Evolutionary conservation across 2,797 vertebrate species (phyloP), one percentile per base, ranked within the genome.

Genomic region (Paramormyrops hopkinsi): DNA sequence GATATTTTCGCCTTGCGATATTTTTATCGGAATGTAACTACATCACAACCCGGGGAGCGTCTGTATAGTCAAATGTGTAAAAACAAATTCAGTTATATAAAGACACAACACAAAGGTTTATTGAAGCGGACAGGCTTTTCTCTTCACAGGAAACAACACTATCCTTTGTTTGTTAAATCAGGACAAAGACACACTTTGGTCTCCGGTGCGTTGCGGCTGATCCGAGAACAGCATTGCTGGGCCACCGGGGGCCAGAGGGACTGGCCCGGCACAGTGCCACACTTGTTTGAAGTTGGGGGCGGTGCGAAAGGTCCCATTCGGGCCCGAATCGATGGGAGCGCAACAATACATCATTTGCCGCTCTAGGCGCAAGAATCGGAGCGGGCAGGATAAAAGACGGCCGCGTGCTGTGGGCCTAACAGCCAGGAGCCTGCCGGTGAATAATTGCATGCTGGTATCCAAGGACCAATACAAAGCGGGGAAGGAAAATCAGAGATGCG

Each of bases 311-410:
- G 90, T 90, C 90, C 90, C 89, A 92, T 90, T 89, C 92, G 86
- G 85, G 90, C 22, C 91, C 73, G 91, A 92, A 93, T 92, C 94
- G 91, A 93, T 93, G 92, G 50, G 90, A 90, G 91, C 90, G 87
- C 88, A 89, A 91, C 93, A 92, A 94, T 93, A 90, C 94, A 94
- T 95, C 91, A 94, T 94, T 95, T 94, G 93, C 93, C 93, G 89
- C 89, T 93, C 92, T 91, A 89, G 89, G 93, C 88, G 88, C 29
- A 73, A 88, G 73, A 92, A 92, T 87, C 91, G 89, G 89, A 92
- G 29, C 14, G 4, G 91, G 90, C 87, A 44, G 89, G 90, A 92
- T 91, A 90, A 94, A 93, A 95, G 93, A 85, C 89, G 92, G 91
- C 90, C 89, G 50, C 90, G 89, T 37, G 37, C 51, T 83, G 88